phyloP scores from a whole-genome alignment of 2,888 invertebrate genomes.

The Dicycla oo region DNA sequence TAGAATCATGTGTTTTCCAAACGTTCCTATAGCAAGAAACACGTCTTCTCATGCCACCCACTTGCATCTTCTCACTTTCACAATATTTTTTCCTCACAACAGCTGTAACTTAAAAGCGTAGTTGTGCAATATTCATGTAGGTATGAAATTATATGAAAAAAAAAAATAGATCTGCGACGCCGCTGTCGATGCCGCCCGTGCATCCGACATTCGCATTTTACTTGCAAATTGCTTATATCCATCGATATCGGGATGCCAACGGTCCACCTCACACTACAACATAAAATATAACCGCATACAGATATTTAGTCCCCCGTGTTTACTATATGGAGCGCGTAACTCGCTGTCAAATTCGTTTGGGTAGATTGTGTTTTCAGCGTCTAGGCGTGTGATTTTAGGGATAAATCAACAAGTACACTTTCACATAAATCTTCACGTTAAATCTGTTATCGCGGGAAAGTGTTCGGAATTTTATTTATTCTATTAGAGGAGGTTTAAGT shows the following conservation, averaged over 20 bases:
- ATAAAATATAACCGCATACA: slow-evolving; percentile 60
- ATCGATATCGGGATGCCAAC: slow-evolving; percentile 79
- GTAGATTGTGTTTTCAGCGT: slow-evolving; percentile 55
- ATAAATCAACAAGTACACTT: slow-evolving; percentile 65
- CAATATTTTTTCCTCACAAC: slow-evolving; percentile 61
- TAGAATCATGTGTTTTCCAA: slow-evolving; percentile 8
- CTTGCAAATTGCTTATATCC: slow-evolving; percentile 89
- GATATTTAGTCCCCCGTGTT: slow-evolving; percentile 54
- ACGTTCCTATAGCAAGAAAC: slow-evolving; percentile 18
- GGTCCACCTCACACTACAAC: slow-evolving; percentile 62
- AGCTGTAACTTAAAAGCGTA: slow-evolving; percentile 57
- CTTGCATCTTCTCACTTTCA: neutral
- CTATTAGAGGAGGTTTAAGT: slow-evolving; percentile 81
- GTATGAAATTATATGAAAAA: slow-evolving; percentile 80
- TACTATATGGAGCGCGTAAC: slow-evolving; percentile 35
- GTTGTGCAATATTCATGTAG: slow-evolving; percentile 71
- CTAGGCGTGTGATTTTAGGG: slow-evolving; percentile 58
- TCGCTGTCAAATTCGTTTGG: slow-evolving; percentile 48
- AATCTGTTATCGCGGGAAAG: slow-evolving; percentile 62
- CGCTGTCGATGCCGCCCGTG: slow-evolving; percentile 71
- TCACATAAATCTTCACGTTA: slow-evolving; percentile 67
- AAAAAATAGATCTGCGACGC: slow-evolving; percentile 74
- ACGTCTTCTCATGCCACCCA: neutral
- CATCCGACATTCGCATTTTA: slow-evolving; percentile 85
- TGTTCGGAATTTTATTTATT: slow-evolving; percentile 80